Conservation (phyloP, 2,888 invertebrate genomes). For the Leptopterna dolabrata region DNA sequence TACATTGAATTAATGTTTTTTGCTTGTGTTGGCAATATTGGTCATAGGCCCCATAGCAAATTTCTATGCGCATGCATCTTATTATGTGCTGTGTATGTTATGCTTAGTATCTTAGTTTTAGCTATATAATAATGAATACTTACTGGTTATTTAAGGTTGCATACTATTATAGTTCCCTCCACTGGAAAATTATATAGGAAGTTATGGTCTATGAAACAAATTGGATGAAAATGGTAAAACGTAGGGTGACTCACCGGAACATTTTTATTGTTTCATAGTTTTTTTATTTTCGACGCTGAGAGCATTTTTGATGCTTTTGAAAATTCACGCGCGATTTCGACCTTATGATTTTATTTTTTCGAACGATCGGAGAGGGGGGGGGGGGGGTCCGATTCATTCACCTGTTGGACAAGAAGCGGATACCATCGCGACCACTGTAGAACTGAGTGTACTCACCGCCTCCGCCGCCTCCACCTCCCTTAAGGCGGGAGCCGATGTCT, state of each 20-base stretch:
- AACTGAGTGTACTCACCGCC: background rate
- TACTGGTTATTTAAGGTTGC: too few species aligned
- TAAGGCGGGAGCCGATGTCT: background rate
- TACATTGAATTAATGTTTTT: too few species aligned
- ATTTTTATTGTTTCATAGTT: background rate
- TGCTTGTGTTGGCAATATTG: too few species aligned
- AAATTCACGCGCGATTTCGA: background rate
- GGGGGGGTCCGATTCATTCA: background rate
- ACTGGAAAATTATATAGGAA: too few species aligned
- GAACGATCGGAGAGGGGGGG: background rate
- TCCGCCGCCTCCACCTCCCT: background rate
- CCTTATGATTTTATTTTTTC: background rate
- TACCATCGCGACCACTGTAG: background rate
- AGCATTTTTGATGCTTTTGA: background rate
- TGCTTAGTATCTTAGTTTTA: too few species aligned
- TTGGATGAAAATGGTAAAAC: background rate
- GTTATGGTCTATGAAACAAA: background rate
- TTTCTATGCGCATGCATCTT: too few species aligned
- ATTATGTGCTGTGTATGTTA: too few species aligned
- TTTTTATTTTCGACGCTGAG: background rate
- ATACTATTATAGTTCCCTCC: too few species aligned
- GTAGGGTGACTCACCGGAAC: background rate
- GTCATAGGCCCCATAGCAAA: too few species aligned
- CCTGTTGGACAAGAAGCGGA: slow-evolving; percentile 23
- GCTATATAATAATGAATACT: too few species aligned